These are phyloP conservation scores for Cavia aperea DNA, from an alignment of 2,113 vertebrate genomes.

Conservation along the genomic window DNA sequence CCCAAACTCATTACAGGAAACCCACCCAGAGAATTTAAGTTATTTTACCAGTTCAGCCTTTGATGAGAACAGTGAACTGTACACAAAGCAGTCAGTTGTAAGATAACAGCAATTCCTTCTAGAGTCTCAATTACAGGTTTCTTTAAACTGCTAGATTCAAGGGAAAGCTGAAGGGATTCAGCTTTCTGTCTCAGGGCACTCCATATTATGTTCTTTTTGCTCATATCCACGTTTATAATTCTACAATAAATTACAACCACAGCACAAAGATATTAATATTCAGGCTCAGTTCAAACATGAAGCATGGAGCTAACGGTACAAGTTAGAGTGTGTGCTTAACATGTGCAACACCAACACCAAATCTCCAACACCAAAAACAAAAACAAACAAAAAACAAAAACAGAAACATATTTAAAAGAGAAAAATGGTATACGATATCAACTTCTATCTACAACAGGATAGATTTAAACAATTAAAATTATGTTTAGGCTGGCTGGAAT, in stretches of 20 bases:
- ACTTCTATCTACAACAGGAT: conserved; percentile 7
- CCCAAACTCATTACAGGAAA: conserved; percentile 14
- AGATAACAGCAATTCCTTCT: conserved; percentile 80
- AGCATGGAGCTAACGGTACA: neutral
- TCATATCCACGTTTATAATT: conserved; percentile 78
- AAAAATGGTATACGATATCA: neutral
- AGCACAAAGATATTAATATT: conserved; percentile 37
- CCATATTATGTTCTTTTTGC: conserved; percentile 82
- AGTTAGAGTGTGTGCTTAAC: neutral
- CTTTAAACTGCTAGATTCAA: conserved; percentile 70
- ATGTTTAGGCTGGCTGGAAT: conserved; percentile 2
- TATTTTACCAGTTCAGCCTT: conserved; percentile 68
- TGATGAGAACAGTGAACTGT: conserved; percentile 71
- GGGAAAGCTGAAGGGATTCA: conserved; percentile 76
- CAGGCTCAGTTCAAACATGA: conserved; percentile 17
- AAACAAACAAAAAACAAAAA: neutral
- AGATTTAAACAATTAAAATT: conserved; percentile 38
- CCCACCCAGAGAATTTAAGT: conserved; percentile 31
- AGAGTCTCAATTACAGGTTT: conserved; percentile 69
- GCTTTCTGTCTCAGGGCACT: conserved; percentile 75
- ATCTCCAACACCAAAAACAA: neutral
- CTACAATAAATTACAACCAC: conserved; percentile 73
- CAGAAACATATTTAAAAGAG: conserved; percentile 21
- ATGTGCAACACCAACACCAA: neutral
- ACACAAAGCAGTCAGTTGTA: conserved; percentile 85